These are phyloP conservation scores for Aurelia coerulea DNA, from an alignment of 30 jellyfish, hydroid and myxozoan species.

Conservation along the genomic window DNA sequence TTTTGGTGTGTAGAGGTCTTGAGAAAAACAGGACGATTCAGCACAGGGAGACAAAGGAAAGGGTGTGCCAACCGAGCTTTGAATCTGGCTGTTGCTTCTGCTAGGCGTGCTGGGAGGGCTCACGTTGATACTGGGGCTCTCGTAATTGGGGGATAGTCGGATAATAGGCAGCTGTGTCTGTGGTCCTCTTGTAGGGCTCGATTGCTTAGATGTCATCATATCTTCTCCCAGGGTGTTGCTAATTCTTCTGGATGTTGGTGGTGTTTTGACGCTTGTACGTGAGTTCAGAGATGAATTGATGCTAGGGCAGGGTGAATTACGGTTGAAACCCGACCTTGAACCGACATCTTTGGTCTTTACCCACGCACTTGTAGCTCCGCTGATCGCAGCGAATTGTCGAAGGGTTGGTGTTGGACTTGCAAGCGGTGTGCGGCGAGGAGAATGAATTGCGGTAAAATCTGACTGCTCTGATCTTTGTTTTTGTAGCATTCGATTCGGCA, in stretches of 20 bases:
- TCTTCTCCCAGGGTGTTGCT: constrained; percentile 41
- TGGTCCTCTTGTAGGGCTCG: constrained; percentile 52
- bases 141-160: constrained; percentile 55
- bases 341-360: constrained; percentile 28
- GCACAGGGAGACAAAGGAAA: constrained; percentile 65
- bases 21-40: constrained; percentile 55
- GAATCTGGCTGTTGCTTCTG: constrained; percentile 57
- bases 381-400: constrained; percentile 43
- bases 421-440: constrained; percentile 75
- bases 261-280: constrained; percentile 59
- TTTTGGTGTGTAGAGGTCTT: constrained; percentile 54
- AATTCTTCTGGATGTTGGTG: constrained; percentile 38
- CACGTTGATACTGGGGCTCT: constrained; percentile 82
- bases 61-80: constrained; percentile 76
- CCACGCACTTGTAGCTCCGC: constrained; percentile 37
- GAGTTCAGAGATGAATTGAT: constrained; percentile 62
- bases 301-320: constrained; percentile 70
- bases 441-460: constrained; percentile 48
- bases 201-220: constrained; percentile 22
- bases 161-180: constrained; percentile 71
- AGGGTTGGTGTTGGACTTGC: constrained; percentile 75
- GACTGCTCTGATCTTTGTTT: constrained; percentile 66
- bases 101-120: constrained; percentile 93
- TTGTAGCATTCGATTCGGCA: constrained; percentile 56
- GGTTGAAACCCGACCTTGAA: constrained; percentile 18